A percentile compares a stretch with the other conserved stretches of the same genome.
phyloP scores from a whole-genome alignment of 92 coral and sea anemone genomes.

The Muricea muricata region DNA sequence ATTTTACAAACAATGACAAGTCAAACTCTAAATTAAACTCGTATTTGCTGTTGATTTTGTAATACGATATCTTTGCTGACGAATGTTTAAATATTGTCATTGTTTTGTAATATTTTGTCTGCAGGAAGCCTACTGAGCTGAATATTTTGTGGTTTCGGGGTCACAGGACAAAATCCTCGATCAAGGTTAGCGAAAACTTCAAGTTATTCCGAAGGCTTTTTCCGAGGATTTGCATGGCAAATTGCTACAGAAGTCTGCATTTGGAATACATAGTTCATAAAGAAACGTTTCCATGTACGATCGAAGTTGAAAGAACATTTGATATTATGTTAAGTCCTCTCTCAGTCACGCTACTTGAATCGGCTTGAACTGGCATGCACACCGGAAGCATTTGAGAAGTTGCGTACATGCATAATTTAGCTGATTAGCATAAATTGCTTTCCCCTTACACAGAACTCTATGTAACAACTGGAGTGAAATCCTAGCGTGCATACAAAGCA shows the following conservation, averaged over 20 bases:
- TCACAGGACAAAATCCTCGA: constrained; percentile 89
- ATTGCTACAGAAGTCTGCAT: not conserved
- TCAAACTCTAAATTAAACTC: not conserved
- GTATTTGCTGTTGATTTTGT: not conserved
- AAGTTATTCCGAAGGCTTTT: not conserved
- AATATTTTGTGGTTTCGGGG: constrained; percentile 95
- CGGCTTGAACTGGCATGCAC: not conserved
- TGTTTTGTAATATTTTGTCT: not conserved
- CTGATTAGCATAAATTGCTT: not conserved
- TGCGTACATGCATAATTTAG: not conserved
- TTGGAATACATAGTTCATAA: not conserved
- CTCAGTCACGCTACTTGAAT: not conserved
- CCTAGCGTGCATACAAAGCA: not conserved
- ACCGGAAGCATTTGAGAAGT: not conserved
- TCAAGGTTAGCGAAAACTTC: constrained; percentile 59
- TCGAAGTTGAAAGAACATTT: not conserved
- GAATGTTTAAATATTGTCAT: not conserved
- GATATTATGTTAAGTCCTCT: not conserved
- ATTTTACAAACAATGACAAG: not conserved
- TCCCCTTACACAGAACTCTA: not conserved
- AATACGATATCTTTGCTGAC: not conserved
- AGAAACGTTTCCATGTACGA: not conserved
- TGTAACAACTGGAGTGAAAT: not conserved
- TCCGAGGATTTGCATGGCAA: not conserved
- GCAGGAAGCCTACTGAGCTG: constrained; percentile 86